Evolutionary conservation across 2,888 invertebrate species (phyloP), one percentile per base, ranked within the genome.

Genomic region (Eupithecia abbreviata): DNA sequence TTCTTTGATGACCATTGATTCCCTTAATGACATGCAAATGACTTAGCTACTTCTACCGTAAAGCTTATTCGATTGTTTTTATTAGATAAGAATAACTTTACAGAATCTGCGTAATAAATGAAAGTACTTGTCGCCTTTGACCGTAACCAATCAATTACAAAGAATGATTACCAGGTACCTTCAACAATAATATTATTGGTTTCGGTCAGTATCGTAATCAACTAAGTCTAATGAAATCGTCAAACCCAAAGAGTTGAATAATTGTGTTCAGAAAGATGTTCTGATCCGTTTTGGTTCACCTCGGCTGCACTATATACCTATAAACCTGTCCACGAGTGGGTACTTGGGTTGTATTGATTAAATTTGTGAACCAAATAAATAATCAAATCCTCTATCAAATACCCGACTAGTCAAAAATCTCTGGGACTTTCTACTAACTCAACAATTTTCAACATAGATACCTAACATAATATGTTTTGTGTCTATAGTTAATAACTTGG

Each of bases 201-300:
- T 77, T 71, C 72, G 75, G 78, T 72, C 74, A 71, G 71, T 81
- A 74, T 79, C 76, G 80, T 79, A 82, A 82, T 79, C 73, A 67
- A 55, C 62, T 62, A 68, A 73, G 76, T 68, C 71, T 62, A 62
- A 30, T 62, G 12, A 30, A 62, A 12, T 62, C 12, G 12, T 4
- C 62, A 30, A 62, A 30, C 10, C 30, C 30, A 30, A 10, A 72
- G 70, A 79, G 76, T 74, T 73, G 12, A 62, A 7, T 62, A 7
- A 62, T 30, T 7, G 18, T 62, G 9, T 18, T 30, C 18, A n/a
- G 18, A 58, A n/a, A 51, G 6, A 62, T 62, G 30, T 62, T 62
- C 30, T 30, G 30, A 30, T 30, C 30, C 30, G 30, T 30, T 30
- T 30, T 30, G 30, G 30, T 30, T 30, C 30, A 30, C 30, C 30